A percentile compares a stretch with the other conserved stretches of the same genome.
Conservation (phyloP, 2,888 invertebrate species). For the Drosophila yooni region DNA sequence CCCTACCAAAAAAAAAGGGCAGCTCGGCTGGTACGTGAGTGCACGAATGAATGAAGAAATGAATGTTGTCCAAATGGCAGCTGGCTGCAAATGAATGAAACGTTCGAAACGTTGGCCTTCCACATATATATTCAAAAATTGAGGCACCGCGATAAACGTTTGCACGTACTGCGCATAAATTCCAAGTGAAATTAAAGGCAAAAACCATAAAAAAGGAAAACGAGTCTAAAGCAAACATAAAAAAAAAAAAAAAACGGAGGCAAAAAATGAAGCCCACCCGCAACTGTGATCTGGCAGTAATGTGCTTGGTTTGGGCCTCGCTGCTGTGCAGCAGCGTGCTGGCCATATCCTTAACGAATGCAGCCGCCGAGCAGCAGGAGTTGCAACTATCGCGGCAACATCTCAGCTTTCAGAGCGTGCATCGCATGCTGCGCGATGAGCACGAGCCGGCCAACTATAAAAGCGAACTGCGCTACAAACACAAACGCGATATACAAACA, state of each 20-base stretch:
- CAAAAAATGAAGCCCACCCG: constrained; percentile 34
- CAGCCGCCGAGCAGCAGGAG: constrained; percentile 67
- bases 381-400: constrained; percentile 63
- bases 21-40: constrained; percentile 49
- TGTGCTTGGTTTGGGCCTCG: constrained; percentile 25
- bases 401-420: constrained; percentile 82
- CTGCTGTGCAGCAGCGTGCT: constrained; percentile 33
- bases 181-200: constrained; percentile 73
- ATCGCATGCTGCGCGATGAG: constrained; percentile 83
- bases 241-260: constrained; percentile 3
- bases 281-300: constrained; percentile 50
- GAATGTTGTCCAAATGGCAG: constrained; percentile 38
- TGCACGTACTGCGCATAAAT: constrained; percentile 78
- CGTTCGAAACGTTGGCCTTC: constrained; percentile 43
- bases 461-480: constrained; percentile 72
- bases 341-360: constrained; percentile 36
- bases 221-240: constrained; percentile 21
- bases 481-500: constrained; percentile 47
- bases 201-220: constrained; percentile 15
- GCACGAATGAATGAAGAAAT: constrained; percentile 49
- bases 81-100: constrained; percentile 57
- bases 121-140: constrained; percentile 62
- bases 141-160: constrained; percentile 65
- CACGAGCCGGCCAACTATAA: constrained; percentile 80
- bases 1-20: constrained; percentile 26